These are phyloP conservation scores for Rosalia funebris DNA, from an alignment of 2,888 invertebrate genomes.

Conservation along the genomic window DNA sequence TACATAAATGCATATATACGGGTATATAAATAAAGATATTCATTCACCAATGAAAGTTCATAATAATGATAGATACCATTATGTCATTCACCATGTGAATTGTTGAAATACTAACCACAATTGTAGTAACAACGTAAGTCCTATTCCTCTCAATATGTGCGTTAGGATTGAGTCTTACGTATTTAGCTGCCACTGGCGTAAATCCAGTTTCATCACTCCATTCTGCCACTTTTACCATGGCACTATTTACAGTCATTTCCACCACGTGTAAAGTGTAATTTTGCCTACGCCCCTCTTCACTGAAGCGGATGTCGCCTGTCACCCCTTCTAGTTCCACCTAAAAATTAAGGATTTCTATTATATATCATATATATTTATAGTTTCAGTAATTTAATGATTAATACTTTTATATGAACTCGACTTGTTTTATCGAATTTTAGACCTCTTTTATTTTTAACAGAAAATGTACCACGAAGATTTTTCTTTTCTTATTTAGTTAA, in stretches of 20 bases:
- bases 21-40: too few relatives aligned
- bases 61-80: too few relatives aligned
- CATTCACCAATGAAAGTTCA: too few relatives aligned
- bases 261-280: constrained; percentile 92
- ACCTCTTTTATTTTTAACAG: too few relatives aligned
- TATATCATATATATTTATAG: background rate
- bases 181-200: constrained; percentile 78
- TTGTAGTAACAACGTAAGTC: constrained; percentile 88
- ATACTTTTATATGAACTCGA: too few relatives aligned
- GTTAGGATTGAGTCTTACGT: constrained; percentile 76
- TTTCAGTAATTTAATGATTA: too few relatives aligned
- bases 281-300: constrained; percentile 87
- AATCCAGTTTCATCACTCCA: constrained; percentile 87
- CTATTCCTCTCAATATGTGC: constrained; percentile 81
- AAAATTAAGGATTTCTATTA: constrained; percentile 50
- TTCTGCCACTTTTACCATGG: constrained; percentile 90
- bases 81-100: too few relatives aligned
- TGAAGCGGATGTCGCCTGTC: constrained; percentile 91
- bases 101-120: constrained; percentile 72
- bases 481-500: too few relatives aligned
- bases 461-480: too few relatives aligned
- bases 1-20: too few relatives aligned
- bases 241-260: constrained; percentile 93
- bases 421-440: too few relatives aligned
- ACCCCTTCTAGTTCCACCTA: constrained; percentile 91